Conservation (phyloP, 2,888 invertebrate species). For the Ptycholaimellus sp. region DNA sequence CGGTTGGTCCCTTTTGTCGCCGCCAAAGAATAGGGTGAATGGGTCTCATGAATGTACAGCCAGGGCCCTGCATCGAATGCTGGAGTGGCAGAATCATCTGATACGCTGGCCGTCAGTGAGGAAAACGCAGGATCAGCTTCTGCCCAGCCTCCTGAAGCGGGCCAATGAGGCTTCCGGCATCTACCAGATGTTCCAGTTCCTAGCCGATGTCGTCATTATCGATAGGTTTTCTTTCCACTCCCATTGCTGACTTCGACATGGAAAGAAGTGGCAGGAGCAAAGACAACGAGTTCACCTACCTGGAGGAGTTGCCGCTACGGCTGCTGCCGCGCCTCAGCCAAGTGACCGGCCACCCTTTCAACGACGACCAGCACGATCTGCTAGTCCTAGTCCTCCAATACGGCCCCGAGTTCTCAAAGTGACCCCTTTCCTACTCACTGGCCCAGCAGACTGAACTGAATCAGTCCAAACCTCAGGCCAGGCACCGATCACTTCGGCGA, state of each 20-base stretch:
- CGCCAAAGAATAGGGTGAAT: not conserved
- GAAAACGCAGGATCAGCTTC: conserved; percentile 18
- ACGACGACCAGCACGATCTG: conserved; percentile 9
- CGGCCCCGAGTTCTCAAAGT: conserved; percentile 28
- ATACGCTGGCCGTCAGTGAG: conserved; percentile 26
- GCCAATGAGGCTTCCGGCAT: conserved; percentile 30
- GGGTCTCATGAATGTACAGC: conserved; percentile 14
- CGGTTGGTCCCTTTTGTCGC: conserved; percentile 14
- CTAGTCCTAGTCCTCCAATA: conserved; percentile 28
- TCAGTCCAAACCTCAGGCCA: no score
- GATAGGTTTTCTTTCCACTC: no score
- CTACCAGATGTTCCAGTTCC: conserved; percentile 30
- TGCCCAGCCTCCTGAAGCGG: conserved; percentile 25
- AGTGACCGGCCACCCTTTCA: conserved; percentile 21
- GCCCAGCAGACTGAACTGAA: no score
- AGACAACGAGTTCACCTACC: conserved; percentile 16
- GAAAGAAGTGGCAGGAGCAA: no score
- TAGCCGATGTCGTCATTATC: conserved; percentile 24
- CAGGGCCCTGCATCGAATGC: conserved; percentile 25
- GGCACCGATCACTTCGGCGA: conserved; percentile 27
- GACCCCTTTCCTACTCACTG: no score
- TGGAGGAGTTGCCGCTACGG: conserved; percentile 29
- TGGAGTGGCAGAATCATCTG: conserved; percentile 27
- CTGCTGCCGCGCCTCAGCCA: conserved; percentile 23
- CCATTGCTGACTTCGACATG: no score